A percentile compares a stretch with the other conserved stretches of the same genome.
Conservation (phyloP, 53 echinoderm and acorn worm genomes). For the Holothuria scabra region DNA sequence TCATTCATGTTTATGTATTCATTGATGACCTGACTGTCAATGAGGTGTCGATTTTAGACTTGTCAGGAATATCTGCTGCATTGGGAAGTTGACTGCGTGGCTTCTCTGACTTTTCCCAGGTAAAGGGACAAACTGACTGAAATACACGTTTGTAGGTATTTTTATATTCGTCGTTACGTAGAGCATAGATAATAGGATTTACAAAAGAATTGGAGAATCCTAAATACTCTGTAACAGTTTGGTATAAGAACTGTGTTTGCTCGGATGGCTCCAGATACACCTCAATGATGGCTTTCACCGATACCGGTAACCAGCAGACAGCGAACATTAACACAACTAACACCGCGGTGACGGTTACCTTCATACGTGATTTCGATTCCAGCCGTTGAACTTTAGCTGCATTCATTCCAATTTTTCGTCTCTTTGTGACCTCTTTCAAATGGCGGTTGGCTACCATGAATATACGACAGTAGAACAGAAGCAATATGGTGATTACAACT, state of each 20-base stretch:
- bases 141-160: not conserved
- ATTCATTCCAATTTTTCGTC: not conserved
- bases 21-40: no score
- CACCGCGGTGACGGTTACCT: constrained; percentile 13
- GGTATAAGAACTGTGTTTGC: not conserved
- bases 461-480: not conserved
- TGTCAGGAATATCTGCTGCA: no score
- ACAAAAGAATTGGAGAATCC: constrained; percentile 16
- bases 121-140: constrained; percentile 2
- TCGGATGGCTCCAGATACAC: not conserved
- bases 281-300: constrained; percentile 5
- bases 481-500: not conserved
- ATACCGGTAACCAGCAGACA: constrained; percentile 22
- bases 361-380: not conserved
- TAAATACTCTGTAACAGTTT: not conserved
- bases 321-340: not conserved
- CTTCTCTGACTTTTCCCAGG: not conserved
- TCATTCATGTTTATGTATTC: no score
- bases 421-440: not conserved
- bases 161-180: not conserved
- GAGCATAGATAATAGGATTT: constrained; percentile 27
- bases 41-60: no score
- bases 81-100: no score
- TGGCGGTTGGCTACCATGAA: constrained; percentile 4
- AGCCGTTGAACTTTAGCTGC: not conserved